A percentile compares a stretch with the other conserved stretches of the same genome.
phyloP scores from a whole-genome alignment of 2,797 vertebrate species.

The Chiroxiphia lanceolata region DNA sequence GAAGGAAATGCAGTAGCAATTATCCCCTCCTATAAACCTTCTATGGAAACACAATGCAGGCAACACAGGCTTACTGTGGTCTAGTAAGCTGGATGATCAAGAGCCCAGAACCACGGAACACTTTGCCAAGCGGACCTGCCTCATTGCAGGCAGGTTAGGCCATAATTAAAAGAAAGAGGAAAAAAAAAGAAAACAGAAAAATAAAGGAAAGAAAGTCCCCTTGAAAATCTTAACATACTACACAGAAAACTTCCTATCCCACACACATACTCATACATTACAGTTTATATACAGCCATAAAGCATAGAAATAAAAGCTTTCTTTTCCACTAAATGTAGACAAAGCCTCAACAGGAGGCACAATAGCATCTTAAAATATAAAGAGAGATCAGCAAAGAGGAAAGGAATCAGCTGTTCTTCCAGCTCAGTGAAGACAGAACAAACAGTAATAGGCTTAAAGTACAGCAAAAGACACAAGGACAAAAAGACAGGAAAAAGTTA shows the following conservation, averaged over 20 bases:
- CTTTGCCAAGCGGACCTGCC: not conserved
- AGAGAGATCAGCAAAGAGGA: not conserved
- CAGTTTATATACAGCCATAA: not conserved
- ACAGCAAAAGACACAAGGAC: not conserved
- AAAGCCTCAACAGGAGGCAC: not conserved
- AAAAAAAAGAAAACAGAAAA: not conserved
- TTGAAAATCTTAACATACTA: not conserved
- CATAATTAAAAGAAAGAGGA: not conserved
- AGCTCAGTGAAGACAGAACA: not conserved
- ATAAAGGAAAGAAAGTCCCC: not conserved
- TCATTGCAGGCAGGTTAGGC: not conserved
- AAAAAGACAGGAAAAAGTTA: not conserved
- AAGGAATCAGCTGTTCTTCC: not conserved
- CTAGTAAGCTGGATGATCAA: not conserved
- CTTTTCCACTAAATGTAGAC: not conserved
- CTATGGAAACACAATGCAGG: not conserved
- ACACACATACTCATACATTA: not conserved
- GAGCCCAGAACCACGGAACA: not conserved
- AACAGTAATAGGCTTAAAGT: not conserved
- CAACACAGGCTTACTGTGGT: slow-evolving; percentile 6
- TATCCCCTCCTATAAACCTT: slow-evolving; percentile 18
- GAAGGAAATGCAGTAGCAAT: slow-evolving; percentile 1
- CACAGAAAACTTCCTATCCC: not conserved
- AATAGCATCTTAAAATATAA: not conserved
- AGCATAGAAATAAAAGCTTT: not conserved